phyloP scores from a whole-genome alignment of 2,888 invertebrate genomes.

The Aleiodes testaceus region DNA sequence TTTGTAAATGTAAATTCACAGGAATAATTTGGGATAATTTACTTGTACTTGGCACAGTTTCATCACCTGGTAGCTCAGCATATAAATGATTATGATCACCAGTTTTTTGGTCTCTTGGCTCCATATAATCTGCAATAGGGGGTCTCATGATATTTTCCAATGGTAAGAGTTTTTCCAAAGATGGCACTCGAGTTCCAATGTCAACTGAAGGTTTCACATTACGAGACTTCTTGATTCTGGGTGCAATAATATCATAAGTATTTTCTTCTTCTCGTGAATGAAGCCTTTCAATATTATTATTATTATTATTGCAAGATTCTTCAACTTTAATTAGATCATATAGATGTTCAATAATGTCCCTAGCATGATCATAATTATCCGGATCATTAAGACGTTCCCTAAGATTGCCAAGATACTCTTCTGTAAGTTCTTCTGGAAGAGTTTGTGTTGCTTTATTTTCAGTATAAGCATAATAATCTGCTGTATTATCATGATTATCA shows the following conservation, averaged over 20 bases:
- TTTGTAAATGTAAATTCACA: slow-evolving; percentile 52
- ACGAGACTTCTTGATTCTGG: slow-evolving; percentile 65
- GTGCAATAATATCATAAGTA: slow-evolving; percentile 78
- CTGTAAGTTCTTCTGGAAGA: slow-evolving; percentile 83
- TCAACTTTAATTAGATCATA: slow-evolving; percentile 84
- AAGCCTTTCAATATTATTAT: slow-evolving; percentile 66
- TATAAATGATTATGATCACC: slow-evolving; percentile 76
- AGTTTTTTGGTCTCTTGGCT: slow-evolving; percentile 70
- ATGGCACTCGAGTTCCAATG: slow-evolving; percentile 77
- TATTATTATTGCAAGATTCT: slow-evolving; percentile 78
- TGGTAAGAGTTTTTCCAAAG: slow-evolving; percentile 76
- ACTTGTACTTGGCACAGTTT: slow-evolving; percentile 72
- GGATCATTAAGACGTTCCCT: slow-evolving; percentile 82
- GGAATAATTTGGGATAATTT: slow-evolving; percentile 64
- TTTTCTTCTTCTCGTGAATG: slow-evolving; percentile 74
- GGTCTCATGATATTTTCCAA: slow-evolving; percentile 66
- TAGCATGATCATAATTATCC: slow-evolving; percentile 82
- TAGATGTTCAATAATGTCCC: slow-evolving; percentile 84
- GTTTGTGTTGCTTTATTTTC: slow-evolving; percentile 82
- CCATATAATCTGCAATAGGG: slow-evolving; percentile 73
- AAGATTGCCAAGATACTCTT: slow-evolving; percentile 81
- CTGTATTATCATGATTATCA: slow-evolving; percentile 65
- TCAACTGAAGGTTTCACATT: slow-evolving; percentile 74
- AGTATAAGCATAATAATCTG: slow-evolving; percentile 66
- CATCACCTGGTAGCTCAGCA: slow-evolving; percentile 77